These are phyloP conservation scores for Hyperoodon ampullatus DNA, from an alignment of 2,113 vertebrate species.

Conservation along the genomic window DNA sequence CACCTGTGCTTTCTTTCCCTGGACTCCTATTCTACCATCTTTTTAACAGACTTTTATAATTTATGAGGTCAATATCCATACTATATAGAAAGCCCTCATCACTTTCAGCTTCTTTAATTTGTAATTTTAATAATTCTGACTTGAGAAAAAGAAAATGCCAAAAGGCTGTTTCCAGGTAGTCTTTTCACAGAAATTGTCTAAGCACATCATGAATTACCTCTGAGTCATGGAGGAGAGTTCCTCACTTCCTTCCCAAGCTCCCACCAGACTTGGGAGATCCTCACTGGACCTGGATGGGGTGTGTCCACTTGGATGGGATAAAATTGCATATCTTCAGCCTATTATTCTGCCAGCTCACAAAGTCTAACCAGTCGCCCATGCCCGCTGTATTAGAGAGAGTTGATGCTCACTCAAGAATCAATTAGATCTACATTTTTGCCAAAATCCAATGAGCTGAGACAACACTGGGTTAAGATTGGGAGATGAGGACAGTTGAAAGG, in stretches of 20 bases:
- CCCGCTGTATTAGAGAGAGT: neutral
- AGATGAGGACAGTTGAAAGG: neutral
- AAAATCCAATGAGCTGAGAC: conserved; percentile 32
- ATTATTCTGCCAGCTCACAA: neutral
- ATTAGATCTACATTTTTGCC: neutral
- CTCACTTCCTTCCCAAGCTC: neutral
- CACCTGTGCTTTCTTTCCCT: no score
- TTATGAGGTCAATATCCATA: neutral
- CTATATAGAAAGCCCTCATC: neutral
- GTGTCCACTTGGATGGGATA: neutral
- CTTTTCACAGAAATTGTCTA: neutral
- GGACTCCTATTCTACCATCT: neutral
- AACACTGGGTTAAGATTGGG: neutral
- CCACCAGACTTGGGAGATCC: neutral
- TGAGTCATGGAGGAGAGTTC: neutral
- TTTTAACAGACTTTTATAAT: neutral
- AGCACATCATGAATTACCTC: neutral
- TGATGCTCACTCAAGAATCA: neutral
- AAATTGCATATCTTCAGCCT: neutral
- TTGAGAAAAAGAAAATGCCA: neutral
- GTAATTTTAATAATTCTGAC: conserved; percentile 15
- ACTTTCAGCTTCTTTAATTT: conserved; percentile 9
- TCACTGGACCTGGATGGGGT: no score
- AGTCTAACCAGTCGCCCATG: neutral
- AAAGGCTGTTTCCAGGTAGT: conserved; percentile 38